Evolutionary conservation across 2,888 invertebrate genomes (phyloP).

Genomic region (Acrobasis repandana): DNA sequence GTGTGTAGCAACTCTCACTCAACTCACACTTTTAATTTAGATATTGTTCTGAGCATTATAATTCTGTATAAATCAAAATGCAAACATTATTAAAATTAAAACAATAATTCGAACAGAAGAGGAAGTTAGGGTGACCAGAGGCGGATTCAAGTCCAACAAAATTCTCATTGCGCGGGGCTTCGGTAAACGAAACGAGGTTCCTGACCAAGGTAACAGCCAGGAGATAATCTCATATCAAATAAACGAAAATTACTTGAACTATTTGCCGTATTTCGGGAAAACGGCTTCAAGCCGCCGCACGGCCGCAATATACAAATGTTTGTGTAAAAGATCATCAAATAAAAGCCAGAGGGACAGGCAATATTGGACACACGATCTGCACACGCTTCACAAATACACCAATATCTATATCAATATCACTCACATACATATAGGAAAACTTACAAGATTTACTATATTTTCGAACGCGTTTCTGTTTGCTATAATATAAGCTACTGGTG

Average conservation of each 20-base stretch:
- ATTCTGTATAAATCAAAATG: no score
- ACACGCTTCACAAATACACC: conserved; percentile 3
- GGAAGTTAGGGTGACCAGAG: conserved; percentile 68
- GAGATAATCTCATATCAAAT: conserved; percentile 12
- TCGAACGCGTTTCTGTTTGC: background rate
- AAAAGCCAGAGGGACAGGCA: conserved; percentile 24
- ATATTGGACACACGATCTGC: conserved; percentile 1
- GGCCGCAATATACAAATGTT: conserved; percentile 23
- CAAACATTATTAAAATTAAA: background rate
- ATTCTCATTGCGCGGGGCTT: conserved; percentile 71
- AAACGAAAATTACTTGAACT: conserved; percentile 15
- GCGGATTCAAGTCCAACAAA: conserved; percentile 67
- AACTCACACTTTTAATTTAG: no score
- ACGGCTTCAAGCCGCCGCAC: conserved; percentile 36
- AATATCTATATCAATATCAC: background rate
- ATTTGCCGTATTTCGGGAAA: conserved; percentile 29
- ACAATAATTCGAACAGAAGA: conserved; percentile 61
- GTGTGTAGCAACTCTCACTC: no score
- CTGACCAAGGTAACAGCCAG: conserved; percentile 17
- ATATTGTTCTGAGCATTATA: no score
- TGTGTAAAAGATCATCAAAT: conserved; percentile 21
- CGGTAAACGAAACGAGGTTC: conserved; percentile 51
- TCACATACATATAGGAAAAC: background rate
- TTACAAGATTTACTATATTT: background rate
- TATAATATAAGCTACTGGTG: background rate